Evolutionary conservation across 2,113 vertebrate species (phyloP), one percentile per base, ranked within the genome.

Genomic region (Tenebrosternarchus preto): DNA sequence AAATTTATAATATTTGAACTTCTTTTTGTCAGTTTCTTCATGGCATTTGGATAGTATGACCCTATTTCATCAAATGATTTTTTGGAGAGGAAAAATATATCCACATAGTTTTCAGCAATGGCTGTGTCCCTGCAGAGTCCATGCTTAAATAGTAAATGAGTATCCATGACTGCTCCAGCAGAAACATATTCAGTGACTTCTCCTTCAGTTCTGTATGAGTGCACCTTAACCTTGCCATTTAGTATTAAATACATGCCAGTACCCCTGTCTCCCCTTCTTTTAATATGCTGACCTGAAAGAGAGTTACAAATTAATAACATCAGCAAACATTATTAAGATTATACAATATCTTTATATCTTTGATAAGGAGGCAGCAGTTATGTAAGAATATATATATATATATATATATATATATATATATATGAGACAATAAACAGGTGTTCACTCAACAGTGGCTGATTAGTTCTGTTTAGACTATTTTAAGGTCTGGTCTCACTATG

Each of bases 81-180:
- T 74, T 76, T 85, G 11, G 80, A 64, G 22, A 85, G 76, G 19
- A 63, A 50, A 4, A 74, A 53, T 1, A 76, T 20, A 29, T 85
- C 80, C 9, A 85, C 83, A 22, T 79, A 85, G 71, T 79, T 73
- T 27, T 64, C 36, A 7, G 80, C 80, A n/a, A 78, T n/a, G 27
- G 66, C 83, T 2, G 83, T 82, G 11, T 79, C n/a, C n/a, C 36
- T 53, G 24, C n/a, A 66, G 33, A 36, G 25, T 25, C 31, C 20
- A 15, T 7, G n/a, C 66, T 36, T 20, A 1, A 70, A 9, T 36
- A 79, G 22, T 27, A 76, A 22, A 17, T 77, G 2, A 17, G 61
- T 17, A 19, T 75, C 79, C 5, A 81, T 68, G 25, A 27, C 7
- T 31, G 43, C 11, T 73, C 83, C 79, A 31, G 25, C 63, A 19